Base-by-base conservation (phyloP, 2,797 vertebrate species). In the Acipenser oxyrinchus region DNA sequence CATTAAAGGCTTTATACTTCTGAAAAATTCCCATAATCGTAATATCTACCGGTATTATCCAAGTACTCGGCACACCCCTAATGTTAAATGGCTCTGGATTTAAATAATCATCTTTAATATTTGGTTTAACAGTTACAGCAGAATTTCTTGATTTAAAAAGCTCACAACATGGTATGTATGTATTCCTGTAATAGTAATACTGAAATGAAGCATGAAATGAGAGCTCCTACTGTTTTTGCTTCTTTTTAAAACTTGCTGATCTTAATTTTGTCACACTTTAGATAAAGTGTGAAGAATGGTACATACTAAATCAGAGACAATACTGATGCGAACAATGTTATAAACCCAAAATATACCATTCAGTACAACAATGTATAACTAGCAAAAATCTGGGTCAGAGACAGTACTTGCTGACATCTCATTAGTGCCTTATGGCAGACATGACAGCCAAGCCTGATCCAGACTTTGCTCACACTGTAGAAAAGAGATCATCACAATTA, bases 381-480 rank as follows among this genome's bases (percentile, higher is more conserved):
- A 83, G 80, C 71, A 77, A 79, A 72, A 78, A 72, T 76, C 6
- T 0, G 77, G 80, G 78, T 80, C 77, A 84, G 83, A 85, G 81
- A 84, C 83, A 87, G 83, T 90, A 86, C 87, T 89, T 88, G 87
- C 89, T 87, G 89, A 85, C 83, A 81, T 84, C 85, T 86, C 83
- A 85, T 83, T 88, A 88, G 77, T 87, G 86, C 84, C 83, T 84
- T 86, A 49, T 86, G 87, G 87, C 88, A 91, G 86, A 87, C 86
- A 89, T 90, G 89, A 90, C 87, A 91, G 90, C 88, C 90, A 91
- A 87, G 89, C 89, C 89, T 88, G 84, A 90, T 89, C 86, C 89
- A 91, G 88, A 90, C 89, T 90, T 90, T 89, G 86, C 90, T 90
- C 88, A 89, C 77, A 79, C 88, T 89, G 87, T 84, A 88, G 89